Percentiles rank a stretch among this genome's conserved stretches.
phyloP scores from a whole-genome alignment of 2,113 vertebrate genomes.

The Recurvirostra avosetta region DNA sequence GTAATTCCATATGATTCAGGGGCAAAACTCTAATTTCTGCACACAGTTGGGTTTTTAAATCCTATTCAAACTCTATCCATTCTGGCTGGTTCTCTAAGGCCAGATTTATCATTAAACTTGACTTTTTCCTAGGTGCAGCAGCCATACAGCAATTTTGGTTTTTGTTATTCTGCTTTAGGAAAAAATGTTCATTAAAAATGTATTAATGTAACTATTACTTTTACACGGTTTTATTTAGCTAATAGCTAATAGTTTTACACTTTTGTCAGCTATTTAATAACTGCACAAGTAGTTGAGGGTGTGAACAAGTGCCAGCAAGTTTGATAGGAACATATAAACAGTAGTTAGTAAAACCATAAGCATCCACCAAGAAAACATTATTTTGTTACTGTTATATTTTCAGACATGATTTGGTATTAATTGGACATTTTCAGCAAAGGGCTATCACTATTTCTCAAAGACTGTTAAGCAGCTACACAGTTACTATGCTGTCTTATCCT shows the following conservation, averaged over 20 bases:
- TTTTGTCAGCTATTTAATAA: slow-evolving; percentile 74
- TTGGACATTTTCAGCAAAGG: slow-evolving; percentile 52
- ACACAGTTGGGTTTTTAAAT: slow-evolving; percentile 99
- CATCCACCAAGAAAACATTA: slow-evolving; percentile 70
- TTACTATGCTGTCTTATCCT: neutral
- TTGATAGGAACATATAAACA: slow-evolving; percentile 71
- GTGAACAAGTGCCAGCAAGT: slow-evolving; percentile 71
- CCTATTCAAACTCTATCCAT: slow-evolving; percentile 94
- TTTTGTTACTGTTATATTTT: slow-evolving; percentile 68
- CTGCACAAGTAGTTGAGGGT: slow-evolving; percentile 55
- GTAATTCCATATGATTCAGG: slow-evolving; percentile 99
- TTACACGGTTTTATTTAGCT: slow-evolving; percentile 71
- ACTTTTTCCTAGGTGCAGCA: slow-evolving; percentile 81
- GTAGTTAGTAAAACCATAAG: slow-evolving; percentile 70
- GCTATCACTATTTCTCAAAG: slow-evolving; percentile 54
- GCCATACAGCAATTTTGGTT: slow-evolving; percentile 74
- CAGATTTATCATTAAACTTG: slow-evolving; percentile 94
- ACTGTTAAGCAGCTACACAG: neutral
- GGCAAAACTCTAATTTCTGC: slow-evolving; percentile 98
- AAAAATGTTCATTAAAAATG: slow-evolving; percentile 78
- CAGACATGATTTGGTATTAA: slow-evolving; percentile 42
- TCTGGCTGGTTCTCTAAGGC: slow-evolving; percentile 87
- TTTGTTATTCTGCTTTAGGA: slow-evolving; percentile 71
- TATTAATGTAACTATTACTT: slow-evolving; percentile 78
- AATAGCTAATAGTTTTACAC: slow-evolving; percentile 74